A percentile compares a stretch with the other conserved stretches of the same genome.
Evolutionary conservation across 2,888 invertebrate genomes (phyloP).

Genomic region (Acrocera orbiculus): DNA sequence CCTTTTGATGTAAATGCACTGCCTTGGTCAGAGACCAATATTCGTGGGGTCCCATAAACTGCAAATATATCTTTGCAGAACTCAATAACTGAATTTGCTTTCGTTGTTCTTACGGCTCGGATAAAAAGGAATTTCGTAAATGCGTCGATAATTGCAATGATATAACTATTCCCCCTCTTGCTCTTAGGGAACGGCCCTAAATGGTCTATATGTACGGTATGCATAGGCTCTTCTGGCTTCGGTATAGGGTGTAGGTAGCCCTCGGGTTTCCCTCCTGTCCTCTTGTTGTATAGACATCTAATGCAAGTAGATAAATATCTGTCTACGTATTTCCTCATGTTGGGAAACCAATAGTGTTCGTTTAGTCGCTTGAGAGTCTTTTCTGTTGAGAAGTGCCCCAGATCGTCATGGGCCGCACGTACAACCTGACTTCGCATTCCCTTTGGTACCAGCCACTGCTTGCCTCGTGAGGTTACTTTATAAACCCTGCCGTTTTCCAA

Average conservation of each 20-base stretch:
- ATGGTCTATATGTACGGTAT: constrained; percentile 1
- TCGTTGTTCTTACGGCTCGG: neutral
- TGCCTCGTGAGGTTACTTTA: neutral
- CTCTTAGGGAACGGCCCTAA: neutral
- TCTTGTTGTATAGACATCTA: constrained; percentile 22
- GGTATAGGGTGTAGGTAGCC: constrained; percentile 15
- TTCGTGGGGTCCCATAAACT: too few species aligned
- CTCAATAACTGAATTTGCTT: neutral
- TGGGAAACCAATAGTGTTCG: constrained; percentile 24
- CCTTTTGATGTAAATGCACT: too few species aligned
- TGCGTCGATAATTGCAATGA: neutral
- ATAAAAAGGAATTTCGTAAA: neutral
- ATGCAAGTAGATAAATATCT: constrained; percentile 18
- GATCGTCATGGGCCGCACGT: constrained; percentile 8
- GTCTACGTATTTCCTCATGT: constrained; percentile 20
- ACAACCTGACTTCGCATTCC: constrained; percentile 6
- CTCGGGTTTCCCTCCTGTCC: constrained; percentile 13
- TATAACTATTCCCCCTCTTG: neutral
- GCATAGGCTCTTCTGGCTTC: neutral
- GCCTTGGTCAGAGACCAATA: neutral
- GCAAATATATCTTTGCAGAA: neutral
- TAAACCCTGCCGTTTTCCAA: neutral
- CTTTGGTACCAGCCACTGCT: constrained; percentile 10
- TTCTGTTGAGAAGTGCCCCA: constrained; percentile 9
- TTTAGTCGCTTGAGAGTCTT: constrained; percentile 15